Evolutionary conservation across 1,140 invertebrate genomes (phyloP).

Genomic region (Camponotus floridanus): DNA sequence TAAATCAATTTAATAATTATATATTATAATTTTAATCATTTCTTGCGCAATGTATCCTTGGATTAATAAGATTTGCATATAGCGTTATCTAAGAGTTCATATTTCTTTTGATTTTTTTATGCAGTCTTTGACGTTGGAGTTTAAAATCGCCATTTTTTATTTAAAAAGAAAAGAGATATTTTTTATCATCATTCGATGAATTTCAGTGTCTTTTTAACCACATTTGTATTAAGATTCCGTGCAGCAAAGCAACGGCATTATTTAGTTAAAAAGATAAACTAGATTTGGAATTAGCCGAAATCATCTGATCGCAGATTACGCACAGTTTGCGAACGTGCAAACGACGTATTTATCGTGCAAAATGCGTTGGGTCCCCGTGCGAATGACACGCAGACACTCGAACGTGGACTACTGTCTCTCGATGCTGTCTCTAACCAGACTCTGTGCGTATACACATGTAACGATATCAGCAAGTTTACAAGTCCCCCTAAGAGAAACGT

Average conservation of each 20-base stretch:
- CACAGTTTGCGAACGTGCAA: constrained; percentile 20
- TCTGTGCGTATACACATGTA: constrained; percentile 61
- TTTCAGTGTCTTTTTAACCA: neutral
- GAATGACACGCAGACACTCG: constrained; percentile 58
- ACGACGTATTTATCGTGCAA: constrained; percentile 64
- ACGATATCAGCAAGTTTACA: constrained; percentile 73
- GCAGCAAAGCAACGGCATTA: neutral
- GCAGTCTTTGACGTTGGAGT: neutral
- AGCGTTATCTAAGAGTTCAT: neutral
- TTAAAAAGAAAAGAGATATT: neutral
- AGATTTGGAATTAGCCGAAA: neutral
- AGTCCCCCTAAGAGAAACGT: constrained; percentile 74
- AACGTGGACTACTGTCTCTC: constrained; percentile 22
- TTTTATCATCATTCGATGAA: neutral
- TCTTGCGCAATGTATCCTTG: neutral
- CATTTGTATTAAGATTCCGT: neutral
- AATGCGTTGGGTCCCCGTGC: constrained; percentile 47
- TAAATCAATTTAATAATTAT: neutral
- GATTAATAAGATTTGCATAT: neutral
- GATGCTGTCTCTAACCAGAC: constrained; percentile 45
- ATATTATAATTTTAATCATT: neutral
- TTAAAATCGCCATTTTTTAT: neutral
- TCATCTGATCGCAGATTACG: constrained; percentile 3
- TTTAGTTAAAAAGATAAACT: neutral
- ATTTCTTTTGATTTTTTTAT: neutral